phyloP scores from a whole-genome alignment of 2,113 vertebrate species.

The Noturus placidus region DNA sequence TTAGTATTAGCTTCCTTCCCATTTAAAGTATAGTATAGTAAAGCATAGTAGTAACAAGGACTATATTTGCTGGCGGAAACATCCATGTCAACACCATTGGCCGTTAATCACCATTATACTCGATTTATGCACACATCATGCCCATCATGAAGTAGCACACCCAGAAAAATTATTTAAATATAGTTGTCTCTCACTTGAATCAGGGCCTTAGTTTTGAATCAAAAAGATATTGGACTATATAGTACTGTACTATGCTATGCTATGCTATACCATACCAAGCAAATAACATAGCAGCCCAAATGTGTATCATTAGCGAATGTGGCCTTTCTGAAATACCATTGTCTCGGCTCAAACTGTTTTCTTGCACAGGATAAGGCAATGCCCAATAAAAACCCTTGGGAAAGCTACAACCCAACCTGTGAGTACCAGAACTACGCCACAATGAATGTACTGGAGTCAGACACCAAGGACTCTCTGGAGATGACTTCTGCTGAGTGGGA shows the following conservation, averaged over 20 bases:
- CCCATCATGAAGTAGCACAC: background rate
- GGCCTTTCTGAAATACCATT: slow-evolving; percentile 9
- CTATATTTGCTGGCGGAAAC: background rate
- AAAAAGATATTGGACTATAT: too few relatives aligned
- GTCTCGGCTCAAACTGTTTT: slow-evolving; percentile 50
- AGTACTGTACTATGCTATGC: too few relatives aligned
- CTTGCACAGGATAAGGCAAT: slow-evolving; percentile 89
- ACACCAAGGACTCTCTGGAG: slow-evolving; percentile 95
- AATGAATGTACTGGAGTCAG: slow-evolving; percentile 96
- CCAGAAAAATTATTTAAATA: background rate
- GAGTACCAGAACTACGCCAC: slow-evolving; percentile 99
- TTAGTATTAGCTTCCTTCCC: background rate
- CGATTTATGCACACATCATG: background rate
- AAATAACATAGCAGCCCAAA: background rate
- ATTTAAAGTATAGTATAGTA: background rate
- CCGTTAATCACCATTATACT: background rate
- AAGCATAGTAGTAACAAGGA: background rate
- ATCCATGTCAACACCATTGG: background rate
- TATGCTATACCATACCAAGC: background rate
- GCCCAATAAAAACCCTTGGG: slow-evolving; percentile 94
- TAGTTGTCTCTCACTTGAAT: too few relatives aligned
- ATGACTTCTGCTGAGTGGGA: slow-evolving; percentile 98
- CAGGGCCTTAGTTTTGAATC: too few relatives aligned
- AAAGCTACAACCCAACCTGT: slow-evolving; percentile 93
- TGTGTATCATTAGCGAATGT: background rate